Evolutionary conservation across 2,888 invertebrate genomes (phyloP), one percentile per base, ranked within the genome.

Genomic region (Orthosia gothica): DNA sequence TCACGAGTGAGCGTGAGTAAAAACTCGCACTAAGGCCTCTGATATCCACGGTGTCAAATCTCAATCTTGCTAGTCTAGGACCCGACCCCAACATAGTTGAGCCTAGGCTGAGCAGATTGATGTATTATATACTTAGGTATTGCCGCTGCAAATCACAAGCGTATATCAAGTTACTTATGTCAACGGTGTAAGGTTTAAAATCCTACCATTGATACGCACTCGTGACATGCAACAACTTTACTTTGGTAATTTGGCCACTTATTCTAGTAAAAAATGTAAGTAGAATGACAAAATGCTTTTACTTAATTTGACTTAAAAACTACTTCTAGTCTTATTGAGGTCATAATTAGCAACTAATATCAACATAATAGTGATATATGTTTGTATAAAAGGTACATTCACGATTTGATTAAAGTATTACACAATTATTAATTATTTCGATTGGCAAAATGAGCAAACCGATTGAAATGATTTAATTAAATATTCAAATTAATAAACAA

Each of bases 221-320:
- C 20, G 20, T 55, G 47, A 55, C 47, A 67, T 47, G 13, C 26
- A 66, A 47, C 47, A 16, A 55, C 49, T 45, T 57, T n/a, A 13
- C 1, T 40, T 61, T 16, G 32, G 13, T 4, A 59, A 13, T 40
- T 59, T 2, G 3, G n/a, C 52, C 72, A 78, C 47, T 74, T 63
- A 65, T 57, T 72, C 57, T 5, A 47, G 1, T 18, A 64, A 1
- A 18, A 13, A 68, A 23, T 18, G 50, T 1, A 26, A 40, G 1
- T 50, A 72, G 78, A 79, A 79, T 78, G 73, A 55, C 45, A 45
- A 40, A 64, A 77, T 55, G 0, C 4, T 49, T 58, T 54, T 23
- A 45, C 49, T 57, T 65, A 18, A 20, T 26, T 79, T 74, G 40
- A 58, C 76, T 81, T 76, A 81, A 49, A 57, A 79, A 50, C 61